Percentiles rank a stretch among this genome's conserved stretches.
These are phyloP conservation scores for Oncorhynchus nerka DNA, from an alignment of 2,113 vertebrate genomes.

Conservation along the genomic window DNA sequence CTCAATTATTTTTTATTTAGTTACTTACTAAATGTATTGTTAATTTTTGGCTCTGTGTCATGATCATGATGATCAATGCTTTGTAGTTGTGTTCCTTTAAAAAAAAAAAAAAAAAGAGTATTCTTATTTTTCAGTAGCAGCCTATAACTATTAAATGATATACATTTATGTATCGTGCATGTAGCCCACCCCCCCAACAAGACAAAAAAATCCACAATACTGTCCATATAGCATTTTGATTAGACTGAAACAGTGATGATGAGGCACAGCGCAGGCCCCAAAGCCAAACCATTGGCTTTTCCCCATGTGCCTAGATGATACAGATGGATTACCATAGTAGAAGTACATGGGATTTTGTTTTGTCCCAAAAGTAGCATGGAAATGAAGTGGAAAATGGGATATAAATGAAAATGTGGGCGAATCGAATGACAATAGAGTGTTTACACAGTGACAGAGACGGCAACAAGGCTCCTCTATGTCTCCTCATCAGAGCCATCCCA, in stretches of 20 bases:
- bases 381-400: constrained; percentile 68
- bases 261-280: constrained; percentile 21
- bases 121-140: too few relatives aligned
- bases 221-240: constrained; percentile 44
- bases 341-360: constrained; percentile 61
- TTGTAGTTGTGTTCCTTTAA: too few relatives aligned
- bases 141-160: too few relatives aligned
- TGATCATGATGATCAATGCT: too few relatives aligned
- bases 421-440: constrained; percentile 63
- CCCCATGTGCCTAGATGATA: constrained; percentile 24
- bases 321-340: constrained; percentile 69
- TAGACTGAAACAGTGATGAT: constrained; percentile 53
- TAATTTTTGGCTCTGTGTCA: too few relatives aligned
- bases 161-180: too few relatives aligned
- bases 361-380: constrained; percentile 67
- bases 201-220: constrained; percentile 18
- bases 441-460: constrained; percentile 59
- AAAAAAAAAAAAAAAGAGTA: too few relatives aligned
- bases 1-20: too few relatives aligned
- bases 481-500: constrained; percentile 42
- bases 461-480: constrained; percentile 73
- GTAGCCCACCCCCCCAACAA: too few relatives aligned
- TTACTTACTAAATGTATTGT: too few relatives aligned
- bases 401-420: constrained; percentile 70
- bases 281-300: not conserved